phyloP scores from a whole-genome alignment of 2,797 vertebrate genomes.

The Enteromius viviparus region DNA sequence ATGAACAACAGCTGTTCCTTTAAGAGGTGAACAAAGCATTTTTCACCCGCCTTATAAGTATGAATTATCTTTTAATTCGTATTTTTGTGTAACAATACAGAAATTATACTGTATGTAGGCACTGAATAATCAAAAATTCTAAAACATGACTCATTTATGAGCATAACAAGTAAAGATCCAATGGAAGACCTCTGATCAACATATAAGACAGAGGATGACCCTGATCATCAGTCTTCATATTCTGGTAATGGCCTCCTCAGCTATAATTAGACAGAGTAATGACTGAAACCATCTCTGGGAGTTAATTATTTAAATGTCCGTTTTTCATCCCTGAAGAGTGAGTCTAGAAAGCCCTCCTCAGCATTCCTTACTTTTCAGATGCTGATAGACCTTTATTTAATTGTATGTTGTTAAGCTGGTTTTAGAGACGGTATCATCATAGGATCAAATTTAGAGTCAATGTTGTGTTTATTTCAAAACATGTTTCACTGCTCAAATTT shows the following conservation, averaged over 20 bases:
- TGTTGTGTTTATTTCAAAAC: not conserved
- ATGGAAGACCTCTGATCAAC: slow-evolving; percentile 17
- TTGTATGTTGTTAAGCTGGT: not conserved
- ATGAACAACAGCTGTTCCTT: not conserved
- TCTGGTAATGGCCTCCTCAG: slow-evolving; percentile 52
- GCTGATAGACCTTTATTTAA: not conserved
- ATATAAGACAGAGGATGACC: slow-evolving; percentile 43
- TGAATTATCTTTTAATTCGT: not conserved
- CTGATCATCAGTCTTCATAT: slow-evolving; percentile 56
- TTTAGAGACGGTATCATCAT: not conserved
- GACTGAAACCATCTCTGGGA: slow-evolving; percentile 48
- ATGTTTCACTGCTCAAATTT: not conserved
- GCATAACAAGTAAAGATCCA: not conserved
- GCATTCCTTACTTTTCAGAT: not conserved
- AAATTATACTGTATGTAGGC: not conserved
- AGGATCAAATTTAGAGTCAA: not conserved
- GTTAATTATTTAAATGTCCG: slow-evolving; percentile 58
- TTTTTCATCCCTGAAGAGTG: slow-evolving; percentile 45
- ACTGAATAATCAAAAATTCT: slow-evolving; percentile 4
- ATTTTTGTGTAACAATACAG: not conserved
- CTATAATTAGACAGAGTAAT: slow-evolving; percentile 61
- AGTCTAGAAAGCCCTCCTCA: slow-evolving; percentile 5
- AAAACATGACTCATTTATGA: not conserved
- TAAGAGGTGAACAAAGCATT: not conserved
- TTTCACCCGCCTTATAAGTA: not conserved